Conservation (phyloP, 2,113 vertebrate species). For the Paraplagusia blochii region DNA sequence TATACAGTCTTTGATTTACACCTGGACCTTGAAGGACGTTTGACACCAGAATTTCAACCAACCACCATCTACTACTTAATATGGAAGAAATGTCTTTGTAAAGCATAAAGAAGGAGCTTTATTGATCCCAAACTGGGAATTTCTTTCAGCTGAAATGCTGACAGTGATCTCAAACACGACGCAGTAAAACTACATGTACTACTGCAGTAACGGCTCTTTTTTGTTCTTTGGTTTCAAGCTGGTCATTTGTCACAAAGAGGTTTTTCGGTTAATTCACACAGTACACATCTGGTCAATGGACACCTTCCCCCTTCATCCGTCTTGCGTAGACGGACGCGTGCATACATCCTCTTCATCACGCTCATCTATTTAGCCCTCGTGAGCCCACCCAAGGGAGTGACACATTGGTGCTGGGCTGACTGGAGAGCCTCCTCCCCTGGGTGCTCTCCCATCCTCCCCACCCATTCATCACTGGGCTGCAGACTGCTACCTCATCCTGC, state of each 20-base stretch:
- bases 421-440: conserved; percentile 27
- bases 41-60: no score
- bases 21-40: no score
- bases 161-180: no score
- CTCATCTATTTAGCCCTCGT: conserved; percentile 7
- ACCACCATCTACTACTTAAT: no score
- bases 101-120: no score
- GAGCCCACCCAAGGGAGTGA: conserved; percentile 30
- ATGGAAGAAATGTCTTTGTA: no score
- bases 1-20: no score
- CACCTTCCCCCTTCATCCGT: conserved; percentile 2
- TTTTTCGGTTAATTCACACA: conserved; percentile 6
- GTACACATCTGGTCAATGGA: conserved; percentile 24
- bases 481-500: conserved; percentile 50
- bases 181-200: neutral
- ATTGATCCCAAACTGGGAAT: no score
- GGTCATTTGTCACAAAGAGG: neutral
- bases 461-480: conserved; percentile 35
- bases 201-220: neutral
- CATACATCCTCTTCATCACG: neutral
- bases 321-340: neutral
- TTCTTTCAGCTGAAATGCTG: no score
- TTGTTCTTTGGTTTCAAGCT: neutral
- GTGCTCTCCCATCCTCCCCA: neutral
- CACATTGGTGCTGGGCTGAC: conserved; percentile 17